Evolutionary conservation across 2,113 vertebrate species (phyloP).

Genomic region (Ciconia boyciana): DNA sequence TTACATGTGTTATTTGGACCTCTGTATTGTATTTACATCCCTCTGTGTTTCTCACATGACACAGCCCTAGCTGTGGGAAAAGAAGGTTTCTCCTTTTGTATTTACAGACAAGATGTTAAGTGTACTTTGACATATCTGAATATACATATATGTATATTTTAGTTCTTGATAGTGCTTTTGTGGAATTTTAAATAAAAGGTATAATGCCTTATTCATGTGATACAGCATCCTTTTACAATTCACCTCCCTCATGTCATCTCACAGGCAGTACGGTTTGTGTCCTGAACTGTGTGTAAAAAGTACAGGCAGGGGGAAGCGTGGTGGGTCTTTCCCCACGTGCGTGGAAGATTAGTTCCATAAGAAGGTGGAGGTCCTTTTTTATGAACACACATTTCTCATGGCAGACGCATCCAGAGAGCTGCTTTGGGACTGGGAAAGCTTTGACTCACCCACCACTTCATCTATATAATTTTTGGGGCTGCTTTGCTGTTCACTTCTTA

Average conservation of each 20-base stretch:
- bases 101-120: background rate
- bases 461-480: background rate
- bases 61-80: background rate
- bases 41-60: background rate
- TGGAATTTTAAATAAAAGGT: background rate
- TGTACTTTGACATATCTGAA: background rate
- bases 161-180: background rate
- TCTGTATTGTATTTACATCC: background rate
- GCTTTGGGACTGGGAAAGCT: background rate
- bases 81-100: background rate
- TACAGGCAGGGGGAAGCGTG: background rate
- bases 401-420: background rate
- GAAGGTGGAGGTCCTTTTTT: background rate
- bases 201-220: background rate
- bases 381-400: background rate
- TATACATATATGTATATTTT: background rate
- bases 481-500: background rate
- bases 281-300: background rate
- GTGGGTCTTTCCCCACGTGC: fast-evolving
- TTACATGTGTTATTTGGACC: background rate
- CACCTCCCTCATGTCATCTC: background rate
- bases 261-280: background rate
- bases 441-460: background rate
- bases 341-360: background rate
- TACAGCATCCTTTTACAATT: background rate